Base-by-base conservation (phyloP, 1,140 invertebrate species). In the Oedothorax gibbosus region DNA sequence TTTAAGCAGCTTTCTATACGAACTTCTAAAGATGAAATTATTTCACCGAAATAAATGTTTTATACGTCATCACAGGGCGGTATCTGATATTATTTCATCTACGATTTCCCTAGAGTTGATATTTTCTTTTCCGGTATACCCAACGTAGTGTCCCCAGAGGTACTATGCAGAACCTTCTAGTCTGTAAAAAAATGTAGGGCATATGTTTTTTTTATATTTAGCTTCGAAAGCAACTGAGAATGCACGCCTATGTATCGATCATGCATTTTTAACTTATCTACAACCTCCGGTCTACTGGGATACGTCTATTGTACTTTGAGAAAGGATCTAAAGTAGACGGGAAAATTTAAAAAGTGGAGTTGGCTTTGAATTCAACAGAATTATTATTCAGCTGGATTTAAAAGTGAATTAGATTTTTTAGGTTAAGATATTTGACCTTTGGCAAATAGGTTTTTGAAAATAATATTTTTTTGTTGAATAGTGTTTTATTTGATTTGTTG, bases 81-180 rank as follows among this genome's bases (percentile, higher is more conserved):
- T 50, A 62, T 62, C 60, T 7, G 50, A 64, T 64, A 77, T 62
- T 77, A 77, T 50, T 77, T 62, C 60, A 64, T 64, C 21, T 62
- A 62, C n/a, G 35, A 77, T 14, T 49, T 62, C 75, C 20, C 57
- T 9, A 9, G 75, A n/a, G 75, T 77, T n/a, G 15, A 4, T 64
- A 77, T 64, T 77, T 56, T 64, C 20, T 49, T 62, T 64, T 77
- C 12, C 15, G 21, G 12, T 56, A 15, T 51, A 10, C 14, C 15
- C 49, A 50, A 77, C 62, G 75, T 77, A 50, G 35, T 51, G 53
- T 77, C 75, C 51, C 56, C 18, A 18, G 60, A 5, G 75, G 64
- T 4, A 20, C 35, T 75, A 73, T 73, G 54, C 71, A 71, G 49
- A 54, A 73, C 54, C 18, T 9, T 57, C 53, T 21, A 18, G 20